phyloP scores from a whole-genome alignment of 2,888 invertebrate species.

The Dichetophora obliterata region DNA sequence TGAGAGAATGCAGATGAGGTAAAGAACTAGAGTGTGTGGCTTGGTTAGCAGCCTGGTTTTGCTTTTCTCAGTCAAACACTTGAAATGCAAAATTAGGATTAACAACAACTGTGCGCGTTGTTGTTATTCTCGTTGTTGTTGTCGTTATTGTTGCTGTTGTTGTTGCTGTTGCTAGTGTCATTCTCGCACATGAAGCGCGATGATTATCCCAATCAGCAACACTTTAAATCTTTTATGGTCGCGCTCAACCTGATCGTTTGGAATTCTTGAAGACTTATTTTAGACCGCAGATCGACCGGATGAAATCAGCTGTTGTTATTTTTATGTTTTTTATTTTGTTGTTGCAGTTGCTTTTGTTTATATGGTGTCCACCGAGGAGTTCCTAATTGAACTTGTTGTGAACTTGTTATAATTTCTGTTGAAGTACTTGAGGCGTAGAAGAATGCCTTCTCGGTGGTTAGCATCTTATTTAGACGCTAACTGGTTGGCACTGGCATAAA shows the following conservation, averaged over 20 bases:
- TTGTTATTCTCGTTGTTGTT: neutral
- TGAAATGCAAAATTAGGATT: constrained; percentile 35
- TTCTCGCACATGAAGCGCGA: constrained; percentile 20
- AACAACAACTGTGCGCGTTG: constrained; percentile 27
- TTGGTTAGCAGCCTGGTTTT: neutral
- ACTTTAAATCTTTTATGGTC: constrained; percentile 53
- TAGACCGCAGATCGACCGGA: constrained; percentile 8
- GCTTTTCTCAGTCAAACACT: constrained; percentile 13
- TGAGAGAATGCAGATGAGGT: neutral
- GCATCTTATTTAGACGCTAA: no score
- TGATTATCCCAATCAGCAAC: constrained; percentile 60
- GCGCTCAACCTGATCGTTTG: neutral
- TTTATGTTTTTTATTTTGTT: neutral
- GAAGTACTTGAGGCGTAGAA: no score
- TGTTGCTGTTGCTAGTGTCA: neutral
- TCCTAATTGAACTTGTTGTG: neutral
- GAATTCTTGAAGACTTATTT: neutral
- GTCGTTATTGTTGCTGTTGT: neutral
- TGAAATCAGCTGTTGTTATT: constrained; percentile 6
- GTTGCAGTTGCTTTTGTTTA: constrained; percentile 10
- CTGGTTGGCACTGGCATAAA: no score
- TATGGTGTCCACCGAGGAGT: neutral
- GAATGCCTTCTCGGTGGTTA: no score
- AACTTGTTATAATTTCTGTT: constrained; percentile 4
- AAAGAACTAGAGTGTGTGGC: neutral